phyloP scores from a whole-genome alignment of 1,140 invertebrate genomes.

The Aphidius ervi region DNA sequence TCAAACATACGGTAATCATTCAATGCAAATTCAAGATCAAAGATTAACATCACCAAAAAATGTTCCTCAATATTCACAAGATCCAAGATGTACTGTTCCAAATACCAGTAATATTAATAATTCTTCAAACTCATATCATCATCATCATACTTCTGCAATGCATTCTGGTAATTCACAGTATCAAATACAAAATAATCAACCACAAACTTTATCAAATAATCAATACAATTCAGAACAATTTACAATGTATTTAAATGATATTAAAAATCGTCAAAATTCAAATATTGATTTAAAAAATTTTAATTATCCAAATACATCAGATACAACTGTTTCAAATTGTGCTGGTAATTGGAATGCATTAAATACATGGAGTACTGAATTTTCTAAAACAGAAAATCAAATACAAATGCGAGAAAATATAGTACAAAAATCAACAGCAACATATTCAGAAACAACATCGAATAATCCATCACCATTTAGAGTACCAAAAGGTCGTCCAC shows the following conservation, averaged over 20 bases:
- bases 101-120: conserved; percentile 20
- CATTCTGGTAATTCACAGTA: conserved; percentile 28
- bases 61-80: conserved; percentile 13
- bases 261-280: conserved; percentile 27
- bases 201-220: conserved; percentile 22
- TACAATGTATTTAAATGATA: conserved; percentile 19
- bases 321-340: conserved; percentile 25
- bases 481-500: conserved; percentile 63
- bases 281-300: conserved; percentile 28
- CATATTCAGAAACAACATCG: conserved; percentile 24
- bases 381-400: conserved; percentile 6
- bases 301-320: conserved; percentile 27
- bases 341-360: conserved; percentile 31
- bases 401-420: background rate
- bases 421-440: conserved; percentile 27
- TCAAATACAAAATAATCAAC: conserved; percentile 24
- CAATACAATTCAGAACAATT: conserved; percentile 19
- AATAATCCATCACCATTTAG: conserved; percentile 58
- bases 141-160: conserved; percentile 25
- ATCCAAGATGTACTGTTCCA: conserved; percentile 16
- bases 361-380: conserved; percentile 25
- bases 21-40: too few relatives aligned
- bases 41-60: too few relatives aligned
- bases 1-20: background rate
- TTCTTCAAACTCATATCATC: conserved; percentile 21